Evolutionary conservation across 2,797 vertebrate genomes (phyloP), one percentile per base, ranked within the genome.

Genomic region (Hypotaenidia okinawae): DNA sequence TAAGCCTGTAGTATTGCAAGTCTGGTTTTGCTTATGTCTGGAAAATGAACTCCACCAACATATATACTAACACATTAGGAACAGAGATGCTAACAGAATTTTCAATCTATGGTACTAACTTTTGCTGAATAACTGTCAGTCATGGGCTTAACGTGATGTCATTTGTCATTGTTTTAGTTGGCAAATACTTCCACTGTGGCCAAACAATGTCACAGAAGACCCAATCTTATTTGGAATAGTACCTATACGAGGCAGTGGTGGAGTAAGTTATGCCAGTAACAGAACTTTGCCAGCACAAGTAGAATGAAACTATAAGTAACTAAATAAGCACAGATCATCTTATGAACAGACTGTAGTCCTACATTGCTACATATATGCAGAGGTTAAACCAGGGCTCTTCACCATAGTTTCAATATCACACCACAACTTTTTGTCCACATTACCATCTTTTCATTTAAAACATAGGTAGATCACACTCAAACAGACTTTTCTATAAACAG

Each of bases 51-150:
- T 39, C 55, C 35, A 51, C 27, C 18, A 62, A 85, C 78, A 4
- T 23, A 54, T 28, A 49, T 24, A 64, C 3, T 35, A 83, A 69
- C 22, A 52, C 11, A 70, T 83, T 43, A 79, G 33, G 39, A 80
- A 77, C 73, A 74, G 91, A 86, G 57, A 82, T 67, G 13, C 16
- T 72, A 68, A 75, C 10, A 93, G 47, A 80, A 68, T 80, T 85
- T 81, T 57, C 45, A 80, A 18, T 72, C 52, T 69, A 15, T 45
- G 58, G 41, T 43, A 41, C 15, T 68, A 2, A 0, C 14, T 89
- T 76, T 30, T 82, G 32, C 55, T 79, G 43, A 91, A 22, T 43
- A 81, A 67, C 35, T 78, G 61, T 47, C 24, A 64, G 33, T 30
- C 17, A 24, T n/a, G 75, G 78, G 78, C 32, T 25, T 51, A 77